Evolutionary conservation across 1,140 invertebrate genomes (phyloP), one percentile per base, ranked within the genome.

Genomic region (Trachymyrmex cornetzi): DNA sequence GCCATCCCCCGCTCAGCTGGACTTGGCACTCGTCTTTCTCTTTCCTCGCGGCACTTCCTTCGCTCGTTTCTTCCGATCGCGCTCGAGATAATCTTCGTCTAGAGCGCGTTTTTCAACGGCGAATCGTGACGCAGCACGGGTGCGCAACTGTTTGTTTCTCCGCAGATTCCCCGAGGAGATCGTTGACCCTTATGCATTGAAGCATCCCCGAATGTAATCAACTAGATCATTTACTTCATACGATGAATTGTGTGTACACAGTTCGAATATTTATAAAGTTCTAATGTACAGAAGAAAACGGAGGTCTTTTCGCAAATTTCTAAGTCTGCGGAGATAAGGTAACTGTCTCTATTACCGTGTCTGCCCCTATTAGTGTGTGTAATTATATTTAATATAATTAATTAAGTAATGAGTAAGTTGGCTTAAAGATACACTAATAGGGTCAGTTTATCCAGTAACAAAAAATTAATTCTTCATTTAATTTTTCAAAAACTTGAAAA

Each of bases 21-120:
- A 82, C 66, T 82, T 82, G 80, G 80, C 67, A 81, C 79, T 81
- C 66, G 79, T 34, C 27, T 67, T 64, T 80, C 66, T 72, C 66
- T 72, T 44, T 59, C 22, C 22, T 3, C 30, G 30, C 22, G 34
- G 66, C 50, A 72, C 34, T 82, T 82, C 34, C 38, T 72, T 19
- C 53, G 16, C 24, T 30, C n/a, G 53, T 12, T 59, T 48, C 79
- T 82, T 74, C 19, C 53, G 63, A 30, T 67, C 63, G 34, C 53
- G 67, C 22, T 82, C 53, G 38, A 72, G 53, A 74, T 72, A 82
- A 82, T 82, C 80, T 82, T 82, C 48, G 80, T 82, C 67, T 61
- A 22, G 53, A 72, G 80, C 61, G 38, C 24, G 53, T 82, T 82
- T 81, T 72, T 82, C 67, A 61, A 27, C 50, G 53, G 53, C 19